These are phyloP conservation scores for Podotricha telesiphe DNA, from an alignment of 2,888 invertebrate genomes.

Conservation along the genomic window DNA sequence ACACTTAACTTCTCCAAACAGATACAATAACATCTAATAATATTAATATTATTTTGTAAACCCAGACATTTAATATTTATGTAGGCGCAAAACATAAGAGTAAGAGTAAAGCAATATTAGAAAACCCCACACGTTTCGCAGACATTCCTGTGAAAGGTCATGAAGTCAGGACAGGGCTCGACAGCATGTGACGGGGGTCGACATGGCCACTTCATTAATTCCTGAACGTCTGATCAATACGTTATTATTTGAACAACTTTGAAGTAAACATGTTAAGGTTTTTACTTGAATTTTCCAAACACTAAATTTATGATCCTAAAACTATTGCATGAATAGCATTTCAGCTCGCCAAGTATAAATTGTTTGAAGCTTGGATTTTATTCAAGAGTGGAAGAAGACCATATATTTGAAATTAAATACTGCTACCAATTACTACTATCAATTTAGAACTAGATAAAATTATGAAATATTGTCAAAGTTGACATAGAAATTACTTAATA, in stretches of 20 bases:
- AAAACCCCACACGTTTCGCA: constrained; percentile 66
- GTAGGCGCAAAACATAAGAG: constrained; percentile 39
- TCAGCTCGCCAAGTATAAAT: too few relatives aligned
- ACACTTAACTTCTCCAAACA: neutral
- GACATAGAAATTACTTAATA: too few relatives aligned
- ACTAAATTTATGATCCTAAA: neutral
- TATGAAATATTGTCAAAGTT: too few relatives aligned
- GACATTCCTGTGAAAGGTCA: constrained; percentile 69
- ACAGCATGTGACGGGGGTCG: constrained; percentile 75
- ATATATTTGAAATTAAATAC: too few relatives aligned
- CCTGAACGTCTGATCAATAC: constrained; percentile 73
- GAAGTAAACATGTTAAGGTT: neutral
- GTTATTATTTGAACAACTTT: constrained; percentile 42
- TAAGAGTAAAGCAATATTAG: constrained; percentile 42
- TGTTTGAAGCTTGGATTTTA: too few relatives aligned
- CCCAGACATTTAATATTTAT: constrained; percentile 18
- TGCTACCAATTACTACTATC: too few relatives aligned
- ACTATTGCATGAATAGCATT: too few relatives aligned
- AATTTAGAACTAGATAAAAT: too few relatives aligned
- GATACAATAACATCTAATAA: neutral
- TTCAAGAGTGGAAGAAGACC: too few relatives aligned
- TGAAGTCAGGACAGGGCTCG: constrained; percentile 56
- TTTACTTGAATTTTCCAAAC: neutral
- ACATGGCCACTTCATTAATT: constrained; percentile 82
- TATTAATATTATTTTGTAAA: neutral